Evolutionary conservation across 2,113 vertebrate species (phyloP).

Genomic region (Petroica traversi): DNA sequence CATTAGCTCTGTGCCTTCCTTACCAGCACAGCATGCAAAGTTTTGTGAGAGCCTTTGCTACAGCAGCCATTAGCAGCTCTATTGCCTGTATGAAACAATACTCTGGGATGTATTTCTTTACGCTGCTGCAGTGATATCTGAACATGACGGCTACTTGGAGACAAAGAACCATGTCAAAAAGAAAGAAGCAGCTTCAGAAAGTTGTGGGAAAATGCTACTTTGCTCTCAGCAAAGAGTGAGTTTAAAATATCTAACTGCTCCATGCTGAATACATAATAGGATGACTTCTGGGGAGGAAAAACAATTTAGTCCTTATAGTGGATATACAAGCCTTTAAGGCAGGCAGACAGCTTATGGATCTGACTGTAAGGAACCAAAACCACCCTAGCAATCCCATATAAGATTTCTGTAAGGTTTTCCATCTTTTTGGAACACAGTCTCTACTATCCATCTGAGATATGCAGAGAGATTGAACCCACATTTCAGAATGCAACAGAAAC

Average conservation of each 20-base stretch:
- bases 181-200: neutral
- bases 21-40: neutral
- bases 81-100: neutral
- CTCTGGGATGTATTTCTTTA: conserved; percentile 1
- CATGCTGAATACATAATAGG: neutral
- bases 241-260: neutral
- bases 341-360: neutral
- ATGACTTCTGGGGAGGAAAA: neutral
- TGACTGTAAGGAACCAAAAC: neutral
- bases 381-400: neutral
- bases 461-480: neutral
- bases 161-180: conserved; percentile 3
- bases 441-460: neutral
- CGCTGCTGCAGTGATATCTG: neutral
- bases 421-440: neutral
- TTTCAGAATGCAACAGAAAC: neutral
- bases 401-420: neutral
- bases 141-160: neutral
- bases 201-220: neutral
- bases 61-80: conserved; percentile 16
- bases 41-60: neutral
- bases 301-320: neutral
- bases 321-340: neutral
- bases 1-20: neutral
- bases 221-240: neutral